Evolutionary conservation across 2,888 invertebrate species (phyloP).

Genomic region (Dicycla oo): DNA sequence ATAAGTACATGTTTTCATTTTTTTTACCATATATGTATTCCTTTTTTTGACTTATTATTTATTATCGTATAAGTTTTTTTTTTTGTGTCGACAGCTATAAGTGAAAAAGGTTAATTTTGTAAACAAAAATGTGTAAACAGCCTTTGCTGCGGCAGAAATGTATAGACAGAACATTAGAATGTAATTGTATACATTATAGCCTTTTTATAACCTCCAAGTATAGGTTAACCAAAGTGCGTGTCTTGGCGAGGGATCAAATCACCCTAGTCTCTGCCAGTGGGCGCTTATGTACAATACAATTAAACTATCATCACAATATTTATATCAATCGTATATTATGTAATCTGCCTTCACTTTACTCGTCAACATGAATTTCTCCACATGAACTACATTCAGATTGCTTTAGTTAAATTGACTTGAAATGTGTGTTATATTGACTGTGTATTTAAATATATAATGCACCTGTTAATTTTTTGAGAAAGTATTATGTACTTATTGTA

Average conservation of each 20-base stretch:
- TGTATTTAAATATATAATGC: constrained; percentile 50
- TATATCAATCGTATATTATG: background rate
- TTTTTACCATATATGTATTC: too few relatives aligned
- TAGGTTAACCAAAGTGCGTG: background rate
- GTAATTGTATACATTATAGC: background rate
- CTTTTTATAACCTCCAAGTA: background rate
- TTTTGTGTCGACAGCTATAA: constrained; percentile 28
- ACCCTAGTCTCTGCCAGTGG: background rate
- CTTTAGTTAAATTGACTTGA: constrained; percentile 56
- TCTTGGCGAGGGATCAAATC: background rate
- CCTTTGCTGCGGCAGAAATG: background rate
- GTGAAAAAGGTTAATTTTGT: constrained; percentile 1
- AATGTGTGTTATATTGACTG: constrained; percentile 65
- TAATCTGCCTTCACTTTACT: constrained; percentile 9
- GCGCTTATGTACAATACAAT: background rate
- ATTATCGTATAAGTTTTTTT: background rate
- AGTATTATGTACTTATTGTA: constrained; percentile 74
- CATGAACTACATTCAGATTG: constrained; percentile 38
- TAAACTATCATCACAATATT: constrained; percentile 42
- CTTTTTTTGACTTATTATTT: background rate
- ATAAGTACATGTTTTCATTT: background rate
- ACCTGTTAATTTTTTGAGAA: constrained; percentile 40
- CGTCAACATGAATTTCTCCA: constrained; percentile 14
- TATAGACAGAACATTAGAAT: background rate
- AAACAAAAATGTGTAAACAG: background rate